Evolutionary conservation across 2,113 vertebrate genomes (phyloP).

Genomic region (Crotophaga sulcirostris): DNA sequence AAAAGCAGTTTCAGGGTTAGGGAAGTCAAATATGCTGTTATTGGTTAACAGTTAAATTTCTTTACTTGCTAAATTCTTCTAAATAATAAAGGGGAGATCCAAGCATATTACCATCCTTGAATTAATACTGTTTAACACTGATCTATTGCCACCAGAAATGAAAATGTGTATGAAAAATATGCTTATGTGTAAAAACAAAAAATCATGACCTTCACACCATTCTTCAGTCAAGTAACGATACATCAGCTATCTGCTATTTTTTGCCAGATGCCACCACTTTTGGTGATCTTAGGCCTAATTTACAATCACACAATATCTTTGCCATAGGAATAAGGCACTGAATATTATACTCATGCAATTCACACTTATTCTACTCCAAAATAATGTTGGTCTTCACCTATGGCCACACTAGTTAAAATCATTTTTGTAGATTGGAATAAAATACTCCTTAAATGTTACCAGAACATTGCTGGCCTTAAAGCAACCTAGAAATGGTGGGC

Average conservation of each 20-base stretch:
- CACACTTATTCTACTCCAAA: background rate
- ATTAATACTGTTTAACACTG: background rate
- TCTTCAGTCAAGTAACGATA: background rate
- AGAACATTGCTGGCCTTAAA: background rate
- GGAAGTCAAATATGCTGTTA: slow-evolving; percentile 55
- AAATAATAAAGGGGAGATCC: background rate
- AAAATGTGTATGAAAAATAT: background rate
- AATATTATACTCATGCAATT: background rate
- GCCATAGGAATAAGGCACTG: background rate
- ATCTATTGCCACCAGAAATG: background rate
- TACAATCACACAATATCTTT: background rate
- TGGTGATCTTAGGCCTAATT: background rate
- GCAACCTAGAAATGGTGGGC: background rate
- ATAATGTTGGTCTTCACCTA: background rate
- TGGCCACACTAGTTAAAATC: rapidly evolving
- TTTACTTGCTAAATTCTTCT: background rate
- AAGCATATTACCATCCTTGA: background rate
- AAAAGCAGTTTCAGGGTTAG: slow-evolving; percentile 36
- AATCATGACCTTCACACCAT: background rate
- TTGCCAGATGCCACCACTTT: background rate
- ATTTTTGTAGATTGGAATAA: background rate
- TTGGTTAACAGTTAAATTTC: slow-evolving; percentile 51
- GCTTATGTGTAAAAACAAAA: background rate
- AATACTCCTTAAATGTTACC: background rate
- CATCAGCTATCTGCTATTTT: background rate